Base-by-base conservation (phyloP, 1,140 invertebrate genomes). In the Acromyrmex charruanus region DNA sequence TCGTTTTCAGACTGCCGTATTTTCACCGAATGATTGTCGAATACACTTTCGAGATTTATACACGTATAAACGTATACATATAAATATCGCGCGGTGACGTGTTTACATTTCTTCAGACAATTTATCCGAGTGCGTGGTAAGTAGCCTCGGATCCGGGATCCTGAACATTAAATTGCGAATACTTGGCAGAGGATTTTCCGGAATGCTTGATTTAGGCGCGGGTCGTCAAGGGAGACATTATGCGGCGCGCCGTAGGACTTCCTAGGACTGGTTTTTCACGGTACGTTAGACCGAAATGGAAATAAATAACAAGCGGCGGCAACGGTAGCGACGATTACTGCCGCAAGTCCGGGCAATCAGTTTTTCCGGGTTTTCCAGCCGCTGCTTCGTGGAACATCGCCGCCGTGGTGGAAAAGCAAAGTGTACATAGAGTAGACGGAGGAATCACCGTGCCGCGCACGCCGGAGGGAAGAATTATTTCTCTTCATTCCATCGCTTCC, bases 401-500 rank as follows among this genome's bases (percentile, higher is more conserved):
- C 49, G 65, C 31, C 39, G 10, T 82, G 55, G 68, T 25, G 68
- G 53, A 59, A 82, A n/a, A 53, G 69, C 68, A 82, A 82, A 82
- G 69, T 82, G 51, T 55, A 82, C 69, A 74, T 18, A 74, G 68
- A n/a, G 63, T 44, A 35, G 25, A 31, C 49, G 28, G 44, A 21
- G 66, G 55, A 51, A 51, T 14, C 55, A 61, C 25, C 53, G 39
- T 18, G 31, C 31, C 63, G 31, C 28, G 58, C 31, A 21, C 31
- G 63, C 65, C 63, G 55, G 68, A 82, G 69, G 58, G 25, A 63
- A 75, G 69, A 84, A 84, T 84, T 84, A 84, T 61, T 84, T 84
- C 69, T 84, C 69, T 84, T 74, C 80, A 69, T 84, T 75, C 69
- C 55, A 63, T 84, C 80, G 69, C 58, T 84, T 75, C 69, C 28